These are phyloP conservation scores for Athalia circularis DNA, from an alignment of 2,888 invertebrate species.

Conservation along the genomic window DNA sequence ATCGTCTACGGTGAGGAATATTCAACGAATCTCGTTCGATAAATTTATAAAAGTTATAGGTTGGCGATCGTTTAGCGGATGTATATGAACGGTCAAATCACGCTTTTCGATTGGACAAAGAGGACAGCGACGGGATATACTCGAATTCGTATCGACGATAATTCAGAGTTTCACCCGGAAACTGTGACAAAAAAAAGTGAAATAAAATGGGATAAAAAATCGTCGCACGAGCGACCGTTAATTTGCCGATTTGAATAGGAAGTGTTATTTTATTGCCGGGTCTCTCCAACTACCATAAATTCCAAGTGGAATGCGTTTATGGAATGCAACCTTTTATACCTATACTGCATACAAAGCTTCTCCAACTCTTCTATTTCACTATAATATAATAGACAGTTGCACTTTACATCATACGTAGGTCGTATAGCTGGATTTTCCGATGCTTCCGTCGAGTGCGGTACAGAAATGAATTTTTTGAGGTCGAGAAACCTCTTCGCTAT, in stretches of 20 bases:
- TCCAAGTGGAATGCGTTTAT: conserved; percentile 54
- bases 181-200: not conserved
- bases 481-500: no score
- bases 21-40: not conserved
- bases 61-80: no score
- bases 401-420: no score
- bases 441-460: no score
- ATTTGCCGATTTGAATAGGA: conserved; percentile 70
- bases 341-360: conserved; percentile 4
- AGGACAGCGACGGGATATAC: no score
- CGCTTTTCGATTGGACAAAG: no score
- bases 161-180: conserved; percentile 14
- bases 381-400: no score
- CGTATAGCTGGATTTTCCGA: no score
- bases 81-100: no score
- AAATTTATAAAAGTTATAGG: not conserved
- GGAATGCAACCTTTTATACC: conserved; percentile 7
- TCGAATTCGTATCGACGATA: not conserved
- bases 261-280: conserved; percentile 71
- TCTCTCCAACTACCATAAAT: conserved; percentile 66
- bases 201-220: conserved; percentile 64
- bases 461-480: no score
- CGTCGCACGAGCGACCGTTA: conserved; percentile 69
- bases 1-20: no score
- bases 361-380: not conserved